phyloP scores from a whole-genome alignment of 2,113 vertebrate genomes.

The Malurus elegans region DNA sequence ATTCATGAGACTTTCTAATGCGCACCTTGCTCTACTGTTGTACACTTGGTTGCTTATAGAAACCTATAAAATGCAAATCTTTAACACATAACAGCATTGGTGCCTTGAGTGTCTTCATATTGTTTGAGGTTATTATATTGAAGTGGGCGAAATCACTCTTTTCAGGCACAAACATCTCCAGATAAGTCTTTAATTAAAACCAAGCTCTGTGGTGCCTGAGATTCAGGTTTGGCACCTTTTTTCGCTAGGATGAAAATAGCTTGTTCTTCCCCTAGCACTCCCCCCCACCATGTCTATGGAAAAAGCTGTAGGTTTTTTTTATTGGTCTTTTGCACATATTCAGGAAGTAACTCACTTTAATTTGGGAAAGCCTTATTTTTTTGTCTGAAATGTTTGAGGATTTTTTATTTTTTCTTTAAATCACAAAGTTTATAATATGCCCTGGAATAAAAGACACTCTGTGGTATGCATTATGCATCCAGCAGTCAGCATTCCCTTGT shows the following conservation, averaged over 20 bases:
- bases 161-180: neutral
- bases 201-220: neutral
- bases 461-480: neutral
- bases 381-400: neutral
- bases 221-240: neutral
- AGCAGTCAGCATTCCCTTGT: neutral
- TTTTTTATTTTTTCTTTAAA: neutral
- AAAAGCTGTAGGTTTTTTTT: neutral
- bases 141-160: neutral
- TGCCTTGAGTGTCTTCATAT: neutral
- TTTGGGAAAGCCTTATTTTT: neutral
- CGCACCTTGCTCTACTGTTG: neutral
- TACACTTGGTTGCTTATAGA: neutral
- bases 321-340: neutral
- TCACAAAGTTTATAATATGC: neutral
- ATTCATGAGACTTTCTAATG: neutral
- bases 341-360: neutral
- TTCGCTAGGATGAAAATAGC: neutral
- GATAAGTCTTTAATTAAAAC: neutral
- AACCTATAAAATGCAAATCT: neutral
- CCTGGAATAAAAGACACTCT: neutral
- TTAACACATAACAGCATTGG: neutral
- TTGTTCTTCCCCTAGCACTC: neutral
- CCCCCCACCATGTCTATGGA: accelerated
- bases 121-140: neutral